These are phyloP conservation scores for Shinisaurus crocodilurus DNA, from an alignment of 2,113 vertebrate genomes.

Conservation along the genomic window DNA sequence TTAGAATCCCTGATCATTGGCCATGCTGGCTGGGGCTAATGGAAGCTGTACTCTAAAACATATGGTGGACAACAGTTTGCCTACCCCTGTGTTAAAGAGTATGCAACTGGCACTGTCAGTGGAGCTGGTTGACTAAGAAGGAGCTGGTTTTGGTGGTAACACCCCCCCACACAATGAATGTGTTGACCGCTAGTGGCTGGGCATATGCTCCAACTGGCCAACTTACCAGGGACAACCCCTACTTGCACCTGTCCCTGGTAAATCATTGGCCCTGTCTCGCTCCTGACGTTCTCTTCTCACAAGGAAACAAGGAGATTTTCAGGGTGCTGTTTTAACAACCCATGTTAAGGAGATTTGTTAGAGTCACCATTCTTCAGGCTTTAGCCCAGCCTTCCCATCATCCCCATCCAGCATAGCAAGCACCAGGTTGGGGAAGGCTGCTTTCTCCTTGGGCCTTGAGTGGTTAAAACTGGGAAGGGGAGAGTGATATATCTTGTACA, in stretches of 20 bases:
- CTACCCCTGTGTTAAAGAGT: not conserved
- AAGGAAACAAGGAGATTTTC: not conserved
- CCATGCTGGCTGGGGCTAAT: too few relatives aligned
- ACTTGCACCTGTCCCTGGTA: not conserved
- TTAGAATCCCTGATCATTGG: too few relatives aligned
- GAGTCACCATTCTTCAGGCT: not conserved
- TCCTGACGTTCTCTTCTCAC: too few relatives aligned
- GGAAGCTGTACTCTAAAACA: too few relatives aligned
- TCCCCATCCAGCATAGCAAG: too few relatives aligned
- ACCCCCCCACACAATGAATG: too few relatives aligned
- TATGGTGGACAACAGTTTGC: too few relatives aligned
- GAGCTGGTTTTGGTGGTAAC: not conserved
- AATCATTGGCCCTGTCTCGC: too few relatives aligned
- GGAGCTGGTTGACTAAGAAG: constrained; percentile 14
- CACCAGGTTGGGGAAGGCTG: not conserved
- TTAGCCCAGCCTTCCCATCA: too few relatives aligned
- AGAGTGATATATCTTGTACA: not conserved
- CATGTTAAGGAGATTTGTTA: not conserved
- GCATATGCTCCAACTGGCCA: not conserved
- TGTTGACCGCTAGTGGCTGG: not conserved
- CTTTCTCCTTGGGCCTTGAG: not conserved
- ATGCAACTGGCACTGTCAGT: not conserved
- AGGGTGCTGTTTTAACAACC: not conserved
- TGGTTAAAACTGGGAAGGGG: not conserved
- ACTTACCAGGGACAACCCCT: not conserved